Base-by-base conservation (phyloP, 2,888 invertebrate genomes). In the Nomada lathburiana region DNA sequence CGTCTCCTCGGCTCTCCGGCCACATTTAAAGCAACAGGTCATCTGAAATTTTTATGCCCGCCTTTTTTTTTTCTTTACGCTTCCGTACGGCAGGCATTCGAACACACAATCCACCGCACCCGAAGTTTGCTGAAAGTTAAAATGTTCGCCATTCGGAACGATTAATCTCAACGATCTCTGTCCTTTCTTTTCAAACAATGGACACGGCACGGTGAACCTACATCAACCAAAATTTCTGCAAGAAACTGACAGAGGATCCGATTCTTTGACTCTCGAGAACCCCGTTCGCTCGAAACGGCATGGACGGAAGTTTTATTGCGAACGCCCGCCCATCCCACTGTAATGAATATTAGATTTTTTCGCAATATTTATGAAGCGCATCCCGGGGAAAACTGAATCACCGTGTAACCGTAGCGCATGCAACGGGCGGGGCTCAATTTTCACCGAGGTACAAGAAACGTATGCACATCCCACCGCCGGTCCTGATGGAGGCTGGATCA, bases 401-500 rank as follows among this genome's bases (percentile, higher is more conserved):
- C 44, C 44, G 16, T 50, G 64, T 71, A 71, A 70, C 60, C 60
- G 59, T 10, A 18, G 47, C 36, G 55, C n/a, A 18, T 5, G 18
- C 50, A 52, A 50, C 44, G 65, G 36, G 68, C 71, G 57, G 26
- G 69, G 67, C 76, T 69, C 69, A 53, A 76, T 81, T 82, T 76
- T 76, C 80, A 53, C 53, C 67, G 11, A 52, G 18, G 13, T 71
- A 4, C 75, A 70, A 64, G 82, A 65, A 76, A 80, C 59, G 42
- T 69, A 36, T 60, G 64, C 78, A 47, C 42, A 29, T 52, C 71
- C 5, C 50, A 18, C 16, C 29, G 44, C 10, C 50, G 11, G 65
- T 53, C 62, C 62, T 72, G 47, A 44, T 26, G 65, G 76, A 65
- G 73, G 80, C 60, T 69, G 69, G 69, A 82, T 81, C 82, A 76